Evolutionary conservation across 1,140 invertebrate genomes (phyloP), one percentile per base, ranked within the genome.

Genomic region (Ostrea denselamellosa): DNA sequence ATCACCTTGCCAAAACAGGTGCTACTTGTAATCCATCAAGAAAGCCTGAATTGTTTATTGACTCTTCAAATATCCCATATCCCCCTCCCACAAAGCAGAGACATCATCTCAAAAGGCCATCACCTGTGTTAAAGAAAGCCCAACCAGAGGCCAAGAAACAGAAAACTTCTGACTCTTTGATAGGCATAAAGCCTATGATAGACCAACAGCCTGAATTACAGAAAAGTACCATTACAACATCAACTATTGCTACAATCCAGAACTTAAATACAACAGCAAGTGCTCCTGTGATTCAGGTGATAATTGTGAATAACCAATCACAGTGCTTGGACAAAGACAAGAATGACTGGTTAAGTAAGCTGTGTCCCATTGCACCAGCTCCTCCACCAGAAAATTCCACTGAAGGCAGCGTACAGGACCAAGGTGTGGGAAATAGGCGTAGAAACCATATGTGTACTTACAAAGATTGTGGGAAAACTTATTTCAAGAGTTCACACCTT

Each of bases 401-500:
- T 14, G 54, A 85, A 62, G 71, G 54, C n/a, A 83, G 84, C 14
- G 86, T 88, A 53, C 71, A 77, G 58, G 87, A 89, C 10, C 84
- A 85, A 9, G 65, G 65, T 22, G 25, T 83, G 54, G 92, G 92
- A 62, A 58, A 86, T 51, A 89, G 88, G 34, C 86, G 92, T 34
- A 91, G 93, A 25, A 89, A 88, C n/a, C 93, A 95, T 89, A 89
- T 88, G 0, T 95, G 95, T 88, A 89, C 90, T 12, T 94, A 92
- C 89, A 86, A 89, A 34, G 97, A 97, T 53, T 99, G 98, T 95
- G 97, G 96, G 62, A 99, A 99, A 95, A 99, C 98, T 92, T 99
- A 99, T 95, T 99, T 98, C 96, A 99, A 99, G 95, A 99, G 98
- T 85, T 99, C 98, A 5, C 98, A 99, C 95, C 96, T 99, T 77